Conservation (phyloP, 1,140 invertebrate genomes). For the Bombus waltoni region DNA sequence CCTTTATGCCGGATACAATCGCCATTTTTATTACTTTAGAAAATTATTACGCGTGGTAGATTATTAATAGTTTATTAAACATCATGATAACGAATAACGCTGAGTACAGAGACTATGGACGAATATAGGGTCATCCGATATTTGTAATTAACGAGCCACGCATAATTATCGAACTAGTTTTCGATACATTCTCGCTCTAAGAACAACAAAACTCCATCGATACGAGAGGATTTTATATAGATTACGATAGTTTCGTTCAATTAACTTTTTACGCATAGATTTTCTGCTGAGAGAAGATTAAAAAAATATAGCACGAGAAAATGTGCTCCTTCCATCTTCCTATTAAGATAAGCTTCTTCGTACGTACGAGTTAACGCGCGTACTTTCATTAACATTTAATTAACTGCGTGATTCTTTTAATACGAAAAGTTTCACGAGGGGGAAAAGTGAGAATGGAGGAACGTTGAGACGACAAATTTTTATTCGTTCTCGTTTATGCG, state of each 20-base stretch:
- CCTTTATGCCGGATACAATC: not conserved
- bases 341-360: not conserved
- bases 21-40: slow-evolving; percentile 7
- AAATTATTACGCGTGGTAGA: not conserved
- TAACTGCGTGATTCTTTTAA: not conserved
- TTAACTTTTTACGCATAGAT: no score
- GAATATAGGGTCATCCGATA: not conserved
- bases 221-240: no score
- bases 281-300: not conserved
- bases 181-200: not conserved
- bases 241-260: no score
- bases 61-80: not conserved
- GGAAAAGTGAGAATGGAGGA: no score
- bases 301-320: not conserved
- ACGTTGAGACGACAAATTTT: not conserved
- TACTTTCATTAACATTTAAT: not conserved
- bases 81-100: not conserved
- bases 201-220: not conserved
- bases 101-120: no score
- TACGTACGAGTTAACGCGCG: not conserved
- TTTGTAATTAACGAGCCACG: not conserved
- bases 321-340: not conserved
- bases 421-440: not conserved
- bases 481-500: not conserved
- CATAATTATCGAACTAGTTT: not conserved